Conservation (phyloP, 2,113 vertebrate species). For the Odontesthes bonariensis region DNA sequence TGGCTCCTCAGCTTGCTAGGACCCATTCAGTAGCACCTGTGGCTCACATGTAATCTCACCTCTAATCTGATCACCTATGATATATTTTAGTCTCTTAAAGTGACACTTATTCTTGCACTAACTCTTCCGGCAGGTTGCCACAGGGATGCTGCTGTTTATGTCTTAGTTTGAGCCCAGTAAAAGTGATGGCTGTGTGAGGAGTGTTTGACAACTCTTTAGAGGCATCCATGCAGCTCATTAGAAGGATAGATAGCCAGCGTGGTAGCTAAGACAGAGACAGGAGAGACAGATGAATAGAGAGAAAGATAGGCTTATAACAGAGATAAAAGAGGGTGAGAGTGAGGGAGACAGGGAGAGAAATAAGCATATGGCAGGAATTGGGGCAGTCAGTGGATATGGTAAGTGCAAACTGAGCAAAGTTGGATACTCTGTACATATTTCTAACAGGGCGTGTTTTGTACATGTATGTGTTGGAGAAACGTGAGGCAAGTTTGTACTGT, state of each 20-base stretch:
- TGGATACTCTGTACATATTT: slow-evolving; percentile 17
- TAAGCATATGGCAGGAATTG: slow-evolving; percentile 29
- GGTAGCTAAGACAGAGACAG: slow-evolving; percentile 58
- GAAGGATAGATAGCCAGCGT: slow-evolving; percentile 86
- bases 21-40: slow-evolving; percentile 13
- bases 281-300: slow-evolving; percentile 65
- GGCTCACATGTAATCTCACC: slow-evolving; percentile 15
- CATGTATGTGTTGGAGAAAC: slow-evolving; percentile 6
- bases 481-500: neutral
- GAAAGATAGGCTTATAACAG: slow-evolving; percentile 63
- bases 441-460: slow-evolving; percentile 5
- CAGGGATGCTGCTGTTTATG: slow-evolving; percentile 38
- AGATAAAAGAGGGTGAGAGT: slow-evolving; percentile 46
- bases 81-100: slow-evolving; percentile 30
- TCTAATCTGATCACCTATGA: slow-evolving; percentile 16
- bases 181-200: slow-evolving; percentile 90
- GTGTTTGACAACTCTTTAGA: slow-evolving; percentile 92
- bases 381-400: slow-evolving; percentile 26
- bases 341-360: slow-evolving; percentile 8
- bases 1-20: neutral
- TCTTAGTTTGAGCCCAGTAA: slow-evolving; percentile 55
- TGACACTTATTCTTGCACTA: slow-evolving; percentile 23
- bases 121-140: slow-evolving; percentile 26
- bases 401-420: slow-evolving; percentile 33
- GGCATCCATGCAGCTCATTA: slow-evolving; percentile 88